Conservation (phyloP, 2,888 invertebrate species). For the Panopea generosa region DNA sequence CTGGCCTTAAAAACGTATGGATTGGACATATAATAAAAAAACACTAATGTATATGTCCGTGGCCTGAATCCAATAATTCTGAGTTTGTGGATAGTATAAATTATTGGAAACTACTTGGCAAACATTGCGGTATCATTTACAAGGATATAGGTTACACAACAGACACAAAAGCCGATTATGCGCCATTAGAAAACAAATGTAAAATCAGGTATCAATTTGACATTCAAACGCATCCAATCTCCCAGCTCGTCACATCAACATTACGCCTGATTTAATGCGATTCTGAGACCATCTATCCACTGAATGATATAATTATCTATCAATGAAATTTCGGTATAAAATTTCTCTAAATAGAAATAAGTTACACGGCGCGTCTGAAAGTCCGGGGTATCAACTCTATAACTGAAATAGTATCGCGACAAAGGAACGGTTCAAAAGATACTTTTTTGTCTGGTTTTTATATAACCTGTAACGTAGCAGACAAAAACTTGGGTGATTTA, state of each 20-base stretch:
- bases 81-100: slow-evolving; percentile 19
- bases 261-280: slow-evolving; percentile 50
- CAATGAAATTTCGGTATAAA: slow-evolving; percentile 43
- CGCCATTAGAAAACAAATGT: slow-evolving; percentile 37
- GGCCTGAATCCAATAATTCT: too few relatives aligned
- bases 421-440: too few relatives aligned
- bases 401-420: too few relatives aligned
- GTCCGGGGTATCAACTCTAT: not conserved
- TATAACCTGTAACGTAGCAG: too few relatives aligned
- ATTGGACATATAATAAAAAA: too few relatives aligned
- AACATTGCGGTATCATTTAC: slow-evolving; percentile 24
- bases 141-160: slow-evolving; percentile 45
- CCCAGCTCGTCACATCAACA: slow-evolving; percentile 46
- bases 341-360: slow-evolving; percentile 12
- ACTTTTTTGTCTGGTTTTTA: too few relatives aligned
- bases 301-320: slow-evolving; percentile 45
- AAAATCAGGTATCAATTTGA: slow-evolving; percentile 47
- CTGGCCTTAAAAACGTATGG: too few relatives aligned
- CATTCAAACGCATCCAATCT: slow-evolving; percentile 22
- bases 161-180: slow-evolving; percentile 39
- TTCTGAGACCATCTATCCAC: slow-evolving; percentile 15
- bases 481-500: too few relatives aligned
- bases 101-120: slow-evolving; percentile 26
- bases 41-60: too few relatives aligned
- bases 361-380: not conserved